Conservation (phyloP, 2,888 invertebrate genomes). For the Cerceris ruficornis region DNA sequence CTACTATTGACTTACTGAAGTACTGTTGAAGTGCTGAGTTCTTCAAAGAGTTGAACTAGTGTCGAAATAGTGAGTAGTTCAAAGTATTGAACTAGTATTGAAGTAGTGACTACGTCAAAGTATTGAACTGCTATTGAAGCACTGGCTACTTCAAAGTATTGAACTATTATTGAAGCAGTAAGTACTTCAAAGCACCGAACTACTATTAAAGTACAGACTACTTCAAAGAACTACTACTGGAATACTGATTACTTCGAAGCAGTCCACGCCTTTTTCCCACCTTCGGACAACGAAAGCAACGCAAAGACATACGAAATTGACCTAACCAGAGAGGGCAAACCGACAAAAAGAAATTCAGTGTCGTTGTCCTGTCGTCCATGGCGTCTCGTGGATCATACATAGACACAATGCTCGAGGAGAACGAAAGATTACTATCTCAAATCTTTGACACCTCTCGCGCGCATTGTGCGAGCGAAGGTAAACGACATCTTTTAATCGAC, state of each 20-base stretch:
- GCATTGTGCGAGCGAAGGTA: conserved; percentile 25
- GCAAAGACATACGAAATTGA: not conserved
- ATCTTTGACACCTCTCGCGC: conserved; percentile 27
- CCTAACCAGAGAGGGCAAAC: not conserved
- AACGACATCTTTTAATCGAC: conserved; percentile 30
- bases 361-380: conserved; percentile 6
- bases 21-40: no score
- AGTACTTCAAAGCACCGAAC: no score
- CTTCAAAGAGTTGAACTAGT: no score
- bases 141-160: no score
- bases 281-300: not conserved
- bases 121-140: no score
- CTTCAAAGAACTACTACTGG: no score
- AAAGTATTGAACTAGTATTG: no score
- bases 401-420: conserved; percentile 31
- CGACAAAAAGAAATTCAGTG: conserved; percentile 24
- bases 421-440: conserved; percentile 30
- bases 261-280: not conserved
- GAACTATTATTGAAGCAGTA: no score
- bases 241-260: not conserved
- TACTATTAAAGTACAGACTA: no score
- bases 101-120: no score
- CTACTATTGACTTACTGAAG: no score
- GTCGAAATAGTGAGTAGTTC: no score
- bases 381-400: conserved; percentile 22